These are phyloP conservation scores for Lithophane socia DNA, from an alignment of 2,888 invertebrate species.

Conservation along the genomic window DNA sequence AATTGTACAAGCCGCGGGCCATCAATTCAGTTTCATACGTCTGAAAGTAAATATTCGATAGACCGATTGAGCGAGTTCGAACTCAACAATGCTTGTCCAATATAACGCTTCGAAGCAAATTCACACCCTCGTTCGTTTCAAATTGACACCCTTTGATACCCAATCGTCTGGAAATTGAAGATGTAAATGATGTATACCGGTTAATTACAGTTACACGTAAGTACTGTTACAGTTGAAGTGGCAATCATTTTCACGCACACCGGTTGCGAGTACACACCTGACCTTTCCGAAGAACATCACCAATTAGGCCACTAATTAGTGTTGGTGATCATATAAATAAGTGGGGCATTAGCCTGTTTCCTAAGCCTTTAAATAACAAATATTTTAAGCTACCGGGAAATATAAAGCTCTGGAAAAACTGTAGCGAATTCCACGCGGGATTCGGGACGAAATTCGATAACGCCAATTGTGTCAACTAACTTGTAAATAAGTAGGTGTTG, in stretches of 20 bases:
- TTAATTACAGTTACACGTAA: not conserved
- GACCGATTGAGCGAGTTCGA: not conserved
- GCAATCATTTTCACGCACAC: no score
- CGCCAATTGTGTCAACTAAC: no score
- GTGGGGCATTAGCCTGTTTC: no score
- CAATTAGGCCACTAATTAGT: no score
- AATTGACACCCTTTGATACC: not conserved
- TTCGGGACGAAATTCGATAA: no score
- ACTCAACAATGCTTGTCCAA: conserved; percentile 1
- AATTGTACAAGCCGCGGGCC: not conserved
- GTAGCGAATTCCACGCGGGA: no score
- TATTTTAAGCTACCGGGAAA: not conserved
- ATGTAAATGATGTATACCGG: not conserved
- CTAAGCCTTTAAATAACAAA: no score
- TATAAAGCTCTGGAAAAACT: not conserved
- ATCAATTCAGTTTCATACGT: not conserved
- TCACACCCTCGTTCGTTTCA: not conserved
- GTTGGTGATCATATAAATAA: not conserved
- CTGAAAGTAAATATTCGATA: not conserved
- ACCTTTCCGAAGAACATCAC: no score
- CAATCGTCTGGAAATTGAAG: conserved; percentile 1
- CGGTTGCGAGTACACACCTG: no score
- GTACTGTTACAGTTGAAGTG: no score
- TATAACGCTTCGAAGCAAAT: not conserved
- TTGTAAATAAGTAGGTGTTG: no score